phyloP scores from a whole-genome alignment of 2,797 vertebrate species.

The Glyptemys insculpta region DNA sequence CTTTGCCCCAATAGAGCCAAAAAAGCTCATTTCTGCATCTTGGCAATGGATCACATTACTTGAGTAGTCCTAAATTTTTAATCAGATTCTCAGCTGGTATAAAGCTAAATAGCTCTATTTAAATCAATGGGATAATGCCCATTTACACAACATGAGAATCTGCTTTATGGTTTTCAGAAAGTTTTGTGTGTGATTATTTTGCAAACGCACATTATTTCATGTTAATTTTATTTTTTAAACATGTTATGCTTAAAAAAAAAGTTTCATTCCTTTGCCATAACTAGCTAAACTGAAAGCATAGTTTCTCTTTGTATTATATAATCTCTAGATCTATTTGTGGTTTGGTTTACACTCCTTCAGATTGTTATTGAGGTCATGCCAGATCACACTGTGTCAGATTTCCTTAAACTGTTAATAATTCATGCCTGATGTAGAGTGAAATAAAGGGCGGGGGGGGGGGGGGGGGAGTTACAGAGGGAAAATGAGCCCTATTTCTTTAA shows the following conservation, averaged over 20 bases:
- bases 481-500: not conserved
- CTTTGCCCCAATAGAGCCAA: not conserved
- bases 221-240: not conserved
- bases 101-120: not conserved
- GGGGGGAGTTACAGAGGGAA: not conserved
- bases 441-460: not conserved
- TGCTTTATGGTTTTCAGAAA: not conserved
- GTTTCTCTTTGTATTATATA: not conserved
- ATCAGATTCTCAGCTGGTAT: not conserved
- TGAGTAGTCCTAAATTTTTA: not conserved
- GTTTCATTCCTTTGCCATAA: not conserved
- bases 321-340: not conserved
- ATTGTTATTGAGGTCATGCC: not conserved
- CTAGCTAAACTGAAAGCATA: not conserved
- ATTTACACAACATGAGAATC: not conserved
- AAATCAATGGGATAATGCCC: not conserved
- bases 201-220: rapidly evolving
- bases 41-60: not conserved
- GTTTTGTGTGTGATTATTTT: not conserved
- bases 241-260: not conserved
- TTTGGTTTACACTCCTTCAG: rapidly evolving
- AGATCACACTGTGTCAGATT: not conserved
- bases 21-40: not conserved
- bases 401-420: not conserved
- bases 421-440: not conserved